These are phyloP conservation scores for Lithophane socia DNA, from an alignment of 2,888 invertebrate species.

Conservation along the genomic window DNA sequence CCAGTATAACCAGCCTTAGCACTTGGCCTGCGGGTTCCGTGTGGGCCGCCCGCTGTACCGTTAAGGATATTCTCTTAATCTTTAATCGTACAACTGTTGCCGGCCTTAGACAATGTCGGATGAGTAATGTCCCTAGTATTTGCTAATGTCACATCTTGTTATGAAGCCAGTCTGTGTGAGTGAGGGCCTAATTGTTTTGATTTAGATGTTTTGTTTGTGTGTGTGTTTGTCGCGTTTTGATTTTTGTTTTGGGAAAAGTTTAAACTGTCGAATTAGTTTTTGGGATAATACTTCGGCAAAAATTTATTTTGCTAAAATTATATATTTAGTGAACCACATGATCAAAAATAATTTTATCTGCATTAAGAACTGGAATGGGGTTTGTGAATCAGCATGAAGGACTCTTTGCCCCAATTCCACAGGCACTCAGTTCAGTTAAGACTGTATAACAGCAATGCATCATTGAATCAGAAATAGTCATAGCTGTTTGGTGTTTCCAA, in stretches of 20 bases:
- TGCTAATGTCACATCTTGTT: conserved; percentile 84
- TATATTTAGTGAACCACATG: neutral
- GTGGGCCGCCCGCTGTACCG: conserved; percentile 83
- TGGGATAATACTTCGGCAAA: neutral
- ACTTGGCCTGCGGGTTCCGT: conserved; percentile 69
- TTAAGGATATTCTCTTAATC: conserved; percentile 86
- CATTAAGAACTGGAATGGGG: neutral
- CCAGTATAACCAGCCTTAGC: conserved; percentile 50
- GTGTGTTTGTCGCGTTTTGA: neutral
- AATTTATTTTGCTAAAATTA: neutral
- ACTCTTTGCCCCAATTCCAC: too few relatives aligned
- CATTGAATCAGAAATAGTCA: neutral
- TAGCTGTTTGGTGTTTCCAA: neutral
- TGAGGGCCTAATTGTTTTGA: conserved; percentile 46
- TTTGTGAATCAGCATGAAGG: neutral
- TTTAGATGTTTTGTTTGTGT: conserved; percentile 41
- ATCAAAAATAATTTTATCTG: neutral
- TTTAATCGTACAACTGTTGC: conserved; percentile 84
- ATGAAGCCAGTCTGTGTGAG: conserved; percentile 62
- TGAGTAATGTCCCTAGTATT: conserved; percentile 82
- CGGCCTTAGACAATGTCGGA: conserved; percentile 82
- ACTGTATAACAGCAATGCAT: too few relatives aligned
- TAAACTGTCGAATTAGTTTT: neutral
- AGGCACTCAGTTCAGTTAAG: too few relatives aligned
- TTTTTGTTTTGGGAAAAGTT: neutral